Conservation (phyloP, 2,113 vertebrate genomes). For the Microcebus lehilahytsara region DNA sequence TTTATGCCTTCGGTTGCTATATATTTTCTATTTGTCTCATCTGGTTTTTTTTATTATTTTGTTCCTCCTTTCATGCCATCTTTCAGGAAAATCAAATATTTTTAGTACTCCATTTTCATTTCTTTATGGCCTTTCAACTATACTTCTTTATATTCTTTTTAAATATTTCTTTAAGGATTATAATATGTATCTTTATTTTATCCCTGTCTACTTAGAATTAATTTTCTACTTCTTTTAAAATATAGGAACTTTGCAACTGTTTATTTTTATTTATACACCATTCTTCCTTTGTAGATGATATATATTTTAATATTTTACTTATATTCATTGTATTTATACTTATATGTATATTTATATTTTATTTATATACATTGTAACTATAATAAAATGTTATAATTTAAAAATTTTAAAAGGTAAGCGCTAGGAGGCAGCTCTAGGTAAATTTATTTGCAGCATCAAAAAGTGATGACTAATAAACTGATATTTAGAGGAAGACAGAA, state of each 20-base stretch:
- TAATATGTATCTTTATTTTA: not conserved
- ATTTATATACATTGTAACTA: not conserved
- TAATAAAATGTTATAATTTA: not conserved
- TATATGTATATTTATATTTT: not conserved
- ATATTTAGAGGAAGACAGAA: not conserved
- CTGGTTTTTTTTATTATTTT: not conserved
- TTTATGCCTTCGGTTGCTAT: not conserved
- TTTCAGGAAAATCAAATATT: not conserved
- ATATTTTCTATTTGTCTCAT: not conserved
- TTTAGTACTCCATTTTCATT: not conserved
- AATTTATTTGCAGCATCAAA: not conserved
- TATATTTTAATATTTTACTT: not conserved
- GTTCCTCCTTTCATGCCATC: not conserved
- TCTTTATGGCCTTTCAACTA: not conserved
- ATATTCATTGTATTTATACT: not conserved
- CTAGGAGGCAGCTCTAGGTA: not conserved
- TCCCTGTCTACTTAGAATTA: not conserved
- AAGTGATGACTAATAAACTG: not conserved
- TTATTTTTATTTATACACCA: not conserved
- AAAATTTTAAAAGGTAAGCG: not conserved
- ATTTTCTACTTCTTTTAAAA: not conserved
- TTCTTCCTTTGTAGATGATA: not conserved
- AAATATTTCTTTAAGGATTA: not conserved
- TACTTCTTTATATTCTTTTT: not conserved
- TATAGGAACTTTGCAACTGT: not conserved